Percentiles rank a stretch among this genome's conserved stretches.
Evolutionary conservation across 92 coral and sea anemone species (phyloP).

Genomic region (Bergia puertoricense): DNA sequence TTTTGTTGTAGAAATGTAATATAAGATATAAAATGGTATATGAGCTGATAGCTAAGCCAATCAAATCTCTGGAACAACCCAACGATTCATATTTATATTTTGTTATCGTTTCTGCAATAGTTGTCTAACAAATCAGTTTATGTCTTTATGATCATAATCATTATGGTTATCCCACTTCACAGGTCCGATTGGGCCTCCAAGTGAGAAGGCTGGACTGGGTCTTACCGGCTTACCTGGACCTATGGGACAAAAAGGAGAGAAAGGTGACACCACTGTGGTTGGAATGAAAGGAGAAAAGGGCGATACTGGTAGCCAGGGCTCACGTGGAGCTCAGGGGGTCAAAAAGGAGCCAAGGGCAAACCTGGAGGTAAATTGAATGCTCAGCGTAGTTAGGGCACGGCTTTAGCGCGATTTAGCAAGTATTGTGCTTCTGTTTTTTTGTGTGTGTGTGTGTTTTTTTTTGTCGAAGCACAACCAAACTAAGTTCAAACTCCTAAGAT

Average conservation of each 20-base stretch:
- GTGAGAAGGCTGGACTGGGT: background rate
- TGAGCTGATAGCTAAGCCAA: too few species aligned
- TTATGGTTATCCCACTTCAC: background rate
- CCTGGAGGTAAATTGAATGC: background rate
- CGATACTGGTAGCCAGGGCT: slow-evolving; percentile 18
- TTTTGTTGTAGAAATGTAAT: too few species aligned
- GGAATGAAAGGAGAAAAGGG: slow-evolving; percentile 19
- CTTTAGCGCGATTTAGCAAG: too few species aligned
- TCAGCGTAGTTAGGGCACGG: too few species aligned
- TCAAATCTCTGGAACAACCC: too few species aligned
- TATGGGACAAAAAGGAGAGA: slow-evolving; percentile 1
- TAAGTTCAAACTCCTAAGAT: too few species aligned
- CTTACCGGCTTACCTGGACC: background rate
- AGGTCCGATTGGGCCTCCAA: slow-evolving; percentile 1
- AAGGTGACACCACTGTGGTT: slow-evolving; percentile 1
- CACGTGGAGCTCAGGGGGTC: slow-evolving; percentile 1
- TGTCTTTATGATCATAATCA: background rate
- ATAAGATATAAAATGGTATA: too few species aligned
- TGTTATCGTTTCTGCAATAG: background rate
- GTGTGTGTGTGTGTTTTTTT: too few species aligned
- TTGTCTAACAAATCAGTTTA: too few species aligned
- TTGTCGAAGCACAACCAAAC: too few species aligned
- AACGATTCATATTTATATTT: too few species aligned
- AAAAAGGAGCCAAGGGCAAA: slow-evolving; percentile 15
- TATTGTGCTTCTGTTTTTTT: too few species aligned